These are phyloP conservation scores for Brachyhypopomus gauderio DNA, from an alignment of 2,113 vertebrate genomes.

Conservation along the genomic window DNA sequence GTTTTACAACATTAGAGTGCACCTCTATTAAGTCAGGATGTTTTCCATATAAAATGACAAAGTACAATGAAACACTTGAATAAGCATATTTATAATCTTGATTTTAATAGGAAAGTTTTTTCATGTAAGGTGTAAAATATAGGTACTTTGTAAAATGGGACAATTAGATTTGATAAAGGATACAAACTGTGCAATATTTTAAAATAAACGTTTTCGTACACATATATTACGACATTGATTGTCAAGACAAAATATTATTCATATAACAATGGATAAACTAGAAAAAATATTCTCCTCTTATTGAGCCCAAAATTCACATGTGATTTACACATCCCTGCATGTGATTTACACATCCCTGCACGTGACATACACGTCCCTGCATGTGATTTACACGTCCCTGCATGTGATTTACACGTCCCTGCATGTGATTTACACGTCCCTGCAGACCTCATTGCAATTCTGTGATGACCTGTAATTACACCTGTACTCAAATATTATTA, in stretches of 20 bases:
- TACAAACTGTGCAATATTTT: constrained; percentile 28
- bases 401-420: background rate
- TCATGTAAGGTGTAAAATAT: constrained; percentile 5
- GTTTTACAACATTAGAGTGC: too few relatives aligned
- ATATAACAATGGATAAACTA: background rate
- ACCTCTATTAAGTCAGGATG: too few relatives aligned
- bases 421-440: background rate
- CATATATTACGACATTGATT: background rate
- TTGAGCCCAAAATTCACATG: background rate
- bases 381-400: background rate
- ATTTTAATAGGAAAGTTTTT: constrained; percentile 31
- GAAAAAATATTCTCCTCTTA: background rate
- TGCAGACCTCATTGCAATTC: background rate
- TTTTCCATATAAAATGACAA: background rate
- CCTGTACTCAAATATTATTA: background rate
- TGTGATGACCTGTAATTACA: background rate
- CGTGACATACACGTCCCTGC: background rate
- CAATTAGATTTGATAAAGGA: background rate
- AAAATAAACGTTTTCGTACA: background rate
- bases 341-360: background rate
- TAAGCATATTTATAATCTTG: background rate
- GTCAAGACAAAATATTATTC: background rate
- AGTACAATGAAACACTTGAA: background rate
- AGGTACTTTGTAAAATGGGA: background rate
- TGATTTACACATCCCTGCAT: background rate